Base-by-base conservation (phyloP, 2,113 vertebrate species). In the Alethe diademata region DNA sequence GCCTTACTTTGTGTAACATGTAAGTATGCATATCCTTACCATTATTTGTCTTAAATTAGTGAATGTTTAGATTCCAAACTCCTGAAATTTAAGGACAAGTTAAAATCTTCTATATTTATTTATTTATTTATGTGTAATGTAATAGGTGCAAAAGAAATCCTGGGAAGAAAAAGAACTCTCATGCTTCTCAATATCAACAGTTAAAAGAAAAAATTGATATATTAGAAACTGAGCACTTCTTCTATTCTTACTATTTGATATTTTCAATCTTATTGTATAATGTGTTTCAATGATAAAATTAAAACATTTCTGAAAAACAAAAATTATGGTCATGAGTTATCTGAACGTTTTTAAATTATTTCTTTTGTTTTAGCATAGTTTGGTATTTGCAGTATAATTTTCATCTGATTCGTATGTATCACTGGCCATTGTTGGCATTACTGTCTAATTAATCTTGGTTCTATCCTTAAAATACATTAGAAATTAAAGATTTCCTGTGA, bases 401-500 rank as follows among this genome's bases (percentile, higher is more conserved):
- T 65, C 15, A 53, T 5, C 4, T 26, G 50, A 65, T 83, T 43
- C 26, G n/a, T 87, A 42, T 51, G 9, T 45, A 81, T 71, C 57
- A 87, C 25, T 71, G 51, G 23, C 26, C 50, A 26, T 26, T 56
- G 10, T 56, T 58, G 35, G 5, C 42, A 16, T 48, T 93, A 76
- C 36, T 96, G 56, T 48, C 69, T 28, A 96, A 93, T 95, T 83
- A 92, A 92, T 47, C n/a, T 36, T 82, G 40, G 11, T 86, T 93
- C 16, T 22, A 56, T 76, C 60, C 57, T 79, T 92, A 65, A 97
- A 93, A 90, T 71, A 69, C 7, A 8, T 19, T 73, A 47, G 40
- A 95, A 93, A 97, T 76, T 82, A 92, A 95, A 91, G 82, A 92
- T 94, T 97, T 94, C 90, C 82, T 93, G 35, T 88, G n/a, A 94